Evolutionary conservation across 2,888 invertebrate genomes (phyloP), one percentile per base, ranked within the genome.

Genomic region (Dasysyrphus tricinctus): DNA sequence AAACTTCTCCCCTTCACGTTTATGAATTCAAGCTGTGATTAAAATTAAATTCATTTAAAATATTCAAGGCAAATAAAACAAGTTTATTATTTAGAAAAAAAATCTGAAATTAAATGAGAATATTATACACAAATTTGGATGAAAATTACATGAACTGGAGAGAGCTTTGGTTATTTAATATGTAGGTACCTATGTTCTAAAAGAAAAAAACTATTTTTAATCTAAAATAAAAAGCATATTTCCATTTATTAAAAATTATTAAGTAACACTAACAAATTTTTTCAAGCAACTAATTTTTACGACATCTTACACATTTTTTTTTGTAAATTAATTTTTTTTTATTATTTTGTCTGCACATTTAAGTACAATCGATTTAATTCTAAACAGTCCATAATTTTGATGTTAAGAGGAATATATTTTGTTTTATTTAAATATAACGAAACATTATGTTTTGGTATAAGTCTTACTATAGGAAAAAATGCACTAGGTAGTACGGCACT

Each of bases 401-500:
- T 70, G n/a, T 70, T 70, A 51, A 7, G 2, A 12, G 49, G 8
- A 67, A 72, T 67, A 67, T n/a, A 32, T 47, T 51, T 37, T 51
- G 2, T 37, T 59, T 19, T 54, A 37, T 51, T 59, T 49, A 11
- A 42, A 65, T 47, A 0, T 39, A 5, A 29, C 5, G 32, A 72
- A 67, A 37, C 9, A 65, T 81, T 49, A 72, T 70, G 77, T 67
- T 59, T 73, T 7, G 16, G 12, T 61, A n/a, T 19, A n/a, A 61
- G 61, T 42, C 42, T 61, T 34, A 34, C 6, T 24, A 59, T 24
- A 37, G n/a, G 24, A 72, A 76, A 69, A 70, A 84, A 84, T 84
- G 83, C 79, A 84, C 79, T 79, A 79, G 75, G 79, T 83, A 83
- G 79, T 83, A 83, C 79, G 83, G 78, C 79, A 75, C 73, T 54